phyloP scores from a whole-genome alignment of 2,113 vertebrate genomes.

The Pelusios castaneus region DNA sequence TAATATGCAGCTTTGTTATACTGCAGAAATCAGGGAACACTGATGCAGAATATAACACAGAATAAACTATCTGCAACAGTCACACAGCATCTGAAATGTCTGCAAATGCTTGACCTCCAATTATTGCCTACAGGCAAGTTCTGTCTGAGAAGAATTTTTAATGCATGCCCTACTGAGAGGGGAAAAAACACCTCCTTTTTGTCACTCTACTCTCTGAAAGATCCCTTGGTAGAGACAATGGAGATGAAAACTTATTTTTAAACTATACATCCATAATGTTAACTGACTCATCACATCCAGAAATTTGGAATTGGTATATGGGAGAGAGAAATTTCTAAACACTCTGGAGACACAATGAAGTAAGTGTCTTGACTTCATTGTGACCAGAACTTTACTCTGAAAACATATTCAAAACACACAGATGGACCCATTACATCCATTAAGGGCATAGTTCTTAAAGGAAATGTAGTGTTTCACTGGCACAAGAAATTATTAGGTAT shows the following conservation, averaged over 20 bases:
- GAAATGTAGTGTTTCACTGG: neutral
- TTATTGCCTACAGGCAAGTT: neutral
- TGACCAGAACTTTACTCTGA: neutral
- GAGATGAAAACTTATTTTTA: neutral
- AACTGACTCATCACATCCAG: neutral
- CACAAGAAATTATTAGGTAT: neutral
- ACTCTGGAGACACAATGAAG: neutral
- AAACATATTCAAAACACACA: neutral
- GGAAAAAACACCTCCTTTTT: neutral
- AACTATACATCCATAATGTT: neutral
- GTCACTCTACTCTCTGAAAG: neutral
- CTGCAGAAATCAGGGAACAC: neutral
- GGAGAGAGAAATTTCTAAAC: neutral
- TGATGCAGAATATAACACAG: neutral
- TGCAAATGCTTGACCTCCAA: neutral
- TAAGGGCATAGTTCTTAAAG: neutral
- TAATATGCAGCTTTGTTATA: neutral
- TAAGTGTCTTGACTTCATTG: neutral
- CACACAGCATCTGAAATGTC: neutral
- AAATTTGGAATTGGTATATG: neutral
- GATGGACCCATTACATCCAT: neutral
- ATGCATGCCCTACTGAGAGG: neutral
- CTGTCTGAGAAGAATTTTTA: neutral
- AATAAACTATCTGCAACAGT: neutral
- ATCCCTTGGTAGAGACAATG: neutral